Conservation (phyloP, 64 coral and sea anemone species). For the Pocillopora damicornis region DNA sequence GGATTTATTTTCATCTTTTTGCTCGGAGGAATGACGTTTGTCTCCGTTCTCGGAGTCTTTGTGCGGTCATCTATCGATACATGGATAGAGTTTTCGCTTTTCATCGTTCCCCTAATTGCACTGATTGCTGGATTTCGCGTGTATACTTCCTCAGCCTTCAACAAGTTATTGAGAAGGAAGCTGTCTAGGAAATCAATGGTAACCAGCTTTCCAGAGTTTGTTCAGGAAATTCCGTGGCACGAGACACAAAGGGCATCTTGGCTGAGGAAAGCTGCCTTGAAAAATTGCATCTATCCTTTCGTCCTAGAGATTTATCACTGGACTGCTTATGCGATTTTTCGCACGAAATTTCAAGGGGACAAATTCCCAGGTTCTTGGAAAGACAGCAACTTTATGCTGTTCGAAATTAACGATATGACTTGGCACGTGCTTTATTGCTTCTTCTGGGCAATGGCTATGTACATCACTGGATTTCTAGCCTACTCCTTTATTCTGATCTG, state of each 20-base stretch:
- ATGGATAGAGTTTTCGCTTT: slow-evolving; percentile 95
- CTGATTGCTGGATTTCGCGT: slow-evolving; percentile 68
- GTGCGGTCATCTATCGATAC: slow-evolving; percentile 86
- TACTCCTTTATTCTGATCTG: slow-evolving; percentile 88
- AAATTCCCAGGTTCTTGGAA: slow-evolving; percentile 68
- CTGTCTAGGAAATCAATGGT: slow-evolving; percentile 45
- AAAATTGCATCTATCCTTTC: slow-evolving; percentile 89
- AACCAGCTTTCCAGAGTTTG: slow-evolving; percentile 37
- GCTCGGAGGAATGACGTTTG: slow-evolving; percentile 62
- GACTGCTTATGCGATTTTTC: slow-evolving; percentile 71
- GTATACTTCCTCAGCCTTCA: slow-evolving; percentile 67
- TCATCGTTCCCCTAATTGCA: slow-evolving; percentile 71
- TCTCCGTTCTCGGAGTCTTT: slow-evolving; percentile 81
- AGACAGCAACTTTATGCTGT: slow-evolving; percentile 28
- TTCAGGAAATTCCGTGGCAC: slow-evolving; percentile 62
- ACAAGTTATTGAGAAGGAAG: slow-evolving; percentile 49
- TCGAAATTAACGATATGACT: slow-evolving; percentile 24
- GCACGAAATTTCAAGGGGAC: slow-evolving; percentile 25
- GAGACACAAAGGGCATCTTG: slow-evolving; percentile 51
- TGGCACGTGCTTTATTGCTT: slow-evolving; percentile 73
- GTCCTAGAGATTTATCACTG: slow-evolving; percentile 85
- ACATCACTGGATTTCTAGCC: slow-evolving; percentile 79
- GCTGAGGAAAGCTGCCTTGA: slow-evolving; percentile 59
- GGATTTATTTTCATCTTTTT: slow-evolving; percentile 45
- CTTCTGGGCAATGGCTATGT: slow-evolving; percentile 88